Conservation (phyloP, 2,113 vertebrate genomes). For the Heterotis niloticus region DNA sequence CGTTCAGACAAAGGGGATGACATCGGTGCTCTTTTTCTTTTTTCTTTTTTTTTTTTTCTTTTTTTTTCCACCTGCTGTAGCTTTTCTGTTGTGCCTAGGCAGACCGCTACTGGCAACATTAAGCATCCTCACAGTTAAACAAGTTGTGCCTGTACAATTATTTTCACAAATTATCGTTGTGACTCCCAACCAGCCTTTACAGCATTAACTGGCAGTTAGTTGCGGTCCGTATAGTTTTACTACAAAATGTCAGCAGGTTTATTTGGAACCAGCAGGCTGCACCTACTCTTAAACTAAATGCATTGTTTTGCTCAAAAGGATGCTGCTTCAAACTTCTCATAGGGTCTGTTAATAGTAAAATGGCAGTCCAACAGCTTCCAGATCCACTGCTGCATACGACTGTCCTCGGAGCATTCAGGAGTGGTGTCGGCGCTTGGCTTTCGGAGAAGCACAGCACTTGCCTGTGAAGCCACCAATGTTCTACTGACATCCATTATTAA, state of each 20-base stretch:
- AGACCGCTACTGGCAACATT: background rate
- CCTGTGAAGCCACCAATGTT: background rate
- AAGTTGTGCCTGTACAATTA: background rate
- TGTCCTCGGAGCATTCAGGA: background rate
- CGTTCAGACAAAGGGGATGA: background rate
- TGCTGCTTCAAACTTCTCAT: background rate
- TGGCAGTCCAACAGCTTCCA: background rate
- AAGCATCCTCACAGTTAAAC: background rate
- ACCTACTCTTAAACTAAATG: background rate
- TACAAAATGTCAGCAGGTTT: background rate
- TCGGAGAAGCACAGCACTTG: background rate
- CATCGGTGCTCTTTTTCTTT: background rate
- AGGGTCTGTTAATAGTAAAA: background rate
- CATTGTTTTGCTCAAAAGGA: background rate
- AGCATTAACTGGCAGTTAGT: constrained; percentile 9
- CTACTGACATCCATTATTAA: constrained; percentile 1
- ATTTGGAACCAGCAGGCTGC: background rate
- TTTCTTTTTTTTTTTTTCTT: background rate
- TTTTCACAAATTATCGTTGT: background rate
- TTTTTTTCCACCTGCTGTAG: background rate
- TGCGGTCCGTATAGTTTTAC: background rate
- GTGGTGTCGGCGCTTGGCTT: background rate
- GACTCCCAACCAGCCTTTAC: background rate
- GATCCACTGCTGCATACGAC: background rate
- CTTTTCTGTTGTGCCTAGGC: background rate